Conservation (phyloP, 2,888 invertebrate genomes). For the Theristus sp. region DNA sequence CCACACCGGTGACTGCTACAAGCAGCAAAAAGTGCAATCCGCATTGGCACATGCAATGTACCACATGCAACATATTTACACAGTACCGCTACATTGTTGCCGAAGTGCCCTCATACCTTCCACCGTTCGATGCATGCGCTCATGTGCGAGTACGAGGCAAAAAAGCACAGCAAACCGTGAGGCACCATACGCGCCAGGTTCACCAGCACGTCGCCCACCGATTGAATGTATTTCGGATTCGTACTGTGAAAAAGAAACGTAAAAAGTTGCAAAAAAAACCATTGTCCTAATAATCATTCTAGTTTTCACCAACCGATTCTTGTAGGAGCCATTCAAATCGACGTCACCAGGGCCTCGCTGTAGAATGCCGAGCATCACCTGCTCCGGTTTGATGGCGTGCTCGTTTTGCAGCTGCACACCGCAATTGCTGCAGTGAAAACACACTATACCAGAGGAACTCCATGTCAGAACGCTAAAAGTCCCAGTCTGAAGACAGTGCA, state of each 20-base stretch:
- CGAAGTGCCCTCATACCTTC: too few species aligned
- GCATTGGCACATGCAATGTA: not conserved
- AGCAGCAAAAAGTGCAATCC: too few species aligned
- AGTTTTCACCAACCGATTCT: constrained; percentile 37
- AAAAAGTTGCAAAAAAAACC: not conserved
- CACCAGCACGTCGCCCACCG: constrained; percentile 60
- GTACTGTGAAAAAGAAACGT: constrained; percentile 5
- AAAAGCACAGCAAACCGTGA: constrained; percentile 73
- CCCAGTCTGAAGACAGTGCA: too few species aligned
- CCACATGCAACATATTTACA: too few species aligned
- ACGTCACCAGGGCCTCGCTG: constrained; percentile 39
- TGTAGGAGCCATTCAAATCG: constrained; percentile 37
- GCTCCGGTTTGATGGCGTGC: constrained; percentile 64
- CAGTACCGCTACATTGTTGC: too few species aligned
- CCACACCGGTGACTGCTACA: constrained; percentile 4
- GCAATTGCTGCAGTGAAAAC: constrained; percentile 41
- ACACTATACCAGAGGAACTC: too few species aligned
- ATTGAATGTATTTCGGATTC: constrained; percentile 48
- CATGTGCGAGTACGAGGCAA: constrained; percentile 86
- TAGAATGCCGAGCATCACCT: constrained; percentile 66
- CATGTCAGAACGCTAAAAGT: too few species aligned
- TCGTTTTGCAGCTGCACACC: constrained; percentile 70
- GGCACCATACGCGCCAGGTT: constrained; percentile 69
- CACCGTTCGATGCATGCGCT: constrained; percentile 59
- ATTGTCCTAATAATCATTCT: too few species aligned